Evolutionary conservation across 2,113 vertebrate species (phyloP).

Genomic region (Tachycineta bicolor): DNA sequence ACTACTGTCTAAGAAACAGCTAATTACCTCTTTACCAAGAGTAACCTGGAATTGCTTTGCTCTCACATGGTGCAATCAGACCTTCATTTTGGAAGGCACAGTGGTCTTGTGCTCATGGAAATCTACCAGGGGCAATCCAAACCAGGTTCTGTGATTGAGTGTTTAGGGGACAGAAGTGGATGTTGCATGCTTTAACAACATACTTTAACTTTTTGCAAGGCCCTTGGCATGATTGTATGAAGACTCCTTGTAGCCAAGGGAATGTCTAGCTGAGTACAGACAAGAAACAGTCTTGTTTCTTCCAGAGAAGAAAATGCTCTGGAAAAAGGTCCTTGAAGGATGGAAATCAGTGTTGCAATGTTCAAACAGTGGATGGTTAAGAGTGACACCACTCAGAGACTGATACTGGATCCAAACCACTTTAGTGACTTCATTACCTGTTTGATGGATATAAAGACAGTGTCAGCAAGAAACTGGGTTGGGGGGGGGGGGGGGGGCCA

Average conservation of each 20-base stretch:
- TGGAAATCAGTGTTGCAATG: not conserved
- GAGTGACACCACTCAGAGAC: no score
- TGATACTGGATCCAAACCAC: not conserved
- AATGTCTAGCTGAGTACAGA: not conserved
- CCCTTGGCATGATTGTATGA: not conserved
- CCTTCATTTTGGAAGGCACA: not conserved
- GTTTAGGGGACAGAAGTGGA: not conserved
- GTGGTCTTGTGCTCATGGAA: not conserved
- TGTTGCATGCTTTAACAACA: not conserved
- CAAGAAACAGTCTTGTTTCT: not conserved
- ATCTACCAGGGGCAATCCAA: not conserved
- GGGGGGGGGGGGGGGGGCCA: rapidly evolving
- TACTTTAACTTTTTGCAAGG: not conserved
- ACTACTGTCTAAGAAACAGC: not conserved
- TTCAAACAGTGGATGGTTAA: not conserved
- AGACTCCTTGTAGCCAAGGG: not conserved
- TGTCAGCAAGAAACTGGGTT: not conserved
- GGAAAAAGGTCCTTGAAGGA: not conserved
- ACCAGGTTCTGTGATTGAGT: rapidly evolving
- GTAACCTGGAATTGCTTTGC: not conserved
- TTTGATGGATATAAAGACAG: not conserved
- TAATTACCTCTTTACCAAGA: not conserved
- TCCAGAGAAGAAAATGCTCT: not conserved
- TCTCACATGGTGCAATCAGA: not conserved
- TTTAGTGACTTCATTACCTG: not conserved